These are phyloP conservation scores for Drosophila rubida DNA, from an alignment of 2,888 invertebrate genomes.

Conservation along the genomic window DNA sequence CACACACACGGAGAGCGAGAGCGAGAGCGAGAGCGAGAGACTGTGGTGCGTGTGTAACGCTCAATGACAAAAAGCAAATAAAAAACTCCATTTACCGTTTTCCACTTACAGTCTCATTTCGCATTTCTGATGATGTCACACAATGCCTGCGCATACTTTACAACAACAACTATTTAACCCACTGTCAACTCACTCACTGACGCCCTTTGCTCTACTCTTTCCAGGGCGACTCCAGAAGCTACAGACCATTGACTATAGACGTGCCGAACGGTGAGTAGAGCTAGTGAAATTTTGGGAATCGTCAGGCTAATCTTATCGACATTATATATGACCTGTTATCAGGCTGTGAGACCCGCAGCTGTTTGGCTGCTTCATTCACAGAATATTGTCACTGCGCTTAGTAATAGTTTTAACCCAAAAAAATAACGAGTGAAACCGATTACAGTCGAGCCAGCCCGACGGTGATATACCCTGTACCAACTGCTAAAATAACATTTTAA, in stretches of 20 bases:
- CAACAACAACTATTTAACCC: neutral
- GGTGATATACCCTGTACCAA: too few species aligned
- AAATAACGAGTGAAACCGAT: neutral
- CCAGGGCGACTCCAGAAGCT: slow-evolving; percentile 3
- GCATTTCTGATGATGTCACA: slow-evolving; percentile 69
- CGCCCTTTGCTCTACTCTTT: neutral
- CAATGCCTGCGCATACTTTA: slow-evolving; percentile 15
- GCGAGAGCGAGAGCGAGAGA: too few species aligned
- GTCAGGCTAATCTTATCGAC: slow-evolving; percentile 12
- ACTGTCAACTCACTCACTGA: neutral
- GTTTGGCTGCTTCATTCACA: neutral
- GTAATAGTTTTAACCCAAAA: slow-evolving; percentile 6
- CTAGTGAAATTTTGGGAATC: neutral
- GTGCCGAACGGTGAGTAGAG: slow-evolving; percentile 5
- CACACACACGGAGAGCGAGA: neutral
- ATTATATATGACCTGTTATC: slow-evolving; percentile 5
- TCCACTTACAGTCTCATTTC: slow-evolving; percentile 29
- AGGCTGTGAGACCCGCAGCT: neutral
- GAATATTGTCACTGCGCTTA: neutral
- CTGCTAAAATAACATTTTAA: too few species aligned
- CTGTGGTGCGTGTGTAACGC: slow-evolving; percentile 35
- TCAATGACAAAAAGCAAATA: slow-evolving; percentile 65
- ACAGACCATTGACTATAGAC: neutral
- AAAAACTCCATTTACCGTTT: slow-evolving; percentile 78
- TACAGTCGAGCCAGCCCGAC: too few species aligned